Percentiles rank a stretch among this genome's conserved stretches.
phyloP scores from a whole-genome alignment of 2,113 vertebrate genomes.

The Silurus asotus region DNA sequence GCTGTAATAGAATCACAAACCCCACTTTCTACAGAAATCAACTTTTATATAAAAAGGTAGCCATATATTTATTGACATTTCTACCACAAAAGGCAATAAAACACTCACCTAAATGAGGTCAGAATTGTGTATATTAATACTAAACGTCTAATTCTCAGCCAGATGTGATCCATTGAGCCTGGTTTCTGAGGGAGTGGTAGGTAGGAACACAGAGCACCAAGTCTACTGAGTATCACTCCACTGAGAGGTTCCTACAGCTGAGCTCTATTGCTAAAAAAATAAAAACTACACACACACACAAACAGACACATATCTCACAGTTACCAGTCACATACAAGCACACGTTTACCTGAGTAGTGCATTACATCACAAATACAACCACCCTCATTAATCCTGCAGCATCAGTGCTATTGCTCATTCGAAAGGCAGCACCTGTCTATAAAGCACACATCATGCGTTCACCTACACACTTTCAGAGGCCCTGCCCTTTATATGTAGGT shows the following conservation, averaged over 20 bases:
- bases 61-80: conserved; percentile 36
- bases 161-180: neutral
- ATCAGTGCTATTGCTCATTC: conserved; percentile 24
- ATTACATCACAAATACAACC: conserved; percentile 20
- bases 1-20: conserved; percentile 8
- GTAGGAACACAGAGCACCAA: neutral
- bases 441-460: neutral
- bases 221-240: conserved; percentile 1
- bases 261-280: conserved; percentile 44
- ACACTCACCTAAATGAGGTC: conserved; percentile 33
- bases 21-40: conserved; percentile 34
- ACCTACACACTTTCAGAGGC: neutral
- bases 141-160: neutral
- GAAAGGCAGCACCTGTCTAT: conserved; percentile 8
- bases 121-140: neutral
- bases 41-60: conserved; percentile 34
- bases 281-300: neutral
- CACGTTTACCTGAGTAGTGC: conserved; percentile 51
- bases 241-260: neutral
- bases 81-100: conserved; percentile 44
- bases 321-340: conserved; percentile 5
- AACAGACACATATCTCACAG: neutral
- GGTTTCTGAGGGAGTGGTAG: conserved; percentile 4
- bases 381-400: conserved; percentile 44
- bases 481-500: neutral